Percentiles rank a stretch among this genome's conserved stretches.
These are phyloP conservation scores for Notodonta dromedarius DNA, from an alignment of 2,888 invertebrate species.

Conservation along the genomic window DNA sequence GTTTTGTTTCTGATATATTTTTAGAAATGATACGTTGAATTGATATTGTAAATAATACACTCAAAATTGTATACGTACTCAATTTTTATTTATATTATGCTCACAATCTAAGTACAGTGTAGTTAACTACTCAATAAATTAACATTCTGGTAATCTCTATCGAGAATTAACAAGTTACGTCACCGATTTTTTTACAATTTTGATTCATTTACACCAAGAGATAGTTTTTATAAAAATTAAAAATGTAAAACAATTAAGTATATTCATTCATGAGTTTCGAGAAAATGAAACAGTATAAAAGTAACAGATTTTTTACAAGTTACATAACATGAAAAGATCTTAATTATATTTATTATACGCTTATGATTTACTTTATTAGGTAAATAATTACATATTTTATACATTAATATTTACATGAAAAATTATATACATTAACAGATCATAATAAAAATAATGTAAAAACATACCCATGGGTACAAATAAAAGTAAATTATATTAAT, in stretches of 20 bases:
- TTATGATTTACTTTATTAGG: slow-evolving; percentile 29
- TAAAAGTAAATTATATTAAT: slow-evolving; percentile 37
- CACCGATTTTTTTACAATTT: slow-evolving; percentile 42
- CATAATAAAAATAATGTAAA: slow-evolving; percentile 48
- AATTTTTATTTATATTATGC: slow-evolving; percentile 74
- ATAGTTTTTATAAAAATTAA: slow-evolving; percentile 19
- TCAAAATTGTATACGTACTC: slow-evolving; percentile 52
- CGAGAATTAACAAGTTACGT: slow-evolving; percentile 55
- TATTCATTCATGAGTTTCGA: slow-evolving; percentile 23
- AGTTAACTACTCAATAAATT: slow-evolving; percentile 76
- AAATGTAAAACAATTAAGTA: slow-evolving; percentile 20
- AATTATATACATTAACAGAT: slow-evolving; percentile 72
- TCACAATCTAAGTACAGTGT: slow-evolving; percentile 81
- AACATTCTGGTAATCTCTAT: slow-evolving; percentile 67
- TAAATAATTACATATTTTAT: slow-evolving; percentile 52
- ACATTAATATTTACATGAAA: slow-evolving; percentile 63
- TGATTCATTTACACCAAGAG: slow-evolving; percentile 28
- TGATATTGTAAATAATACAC: slow-evolving; percentile 14
- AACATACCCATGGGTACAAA: slow-evolving; percentile 37
- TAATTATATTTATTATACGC: slow-evolving; percentile 26
- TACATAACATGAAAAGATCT: slow-evolving; percentile 26
- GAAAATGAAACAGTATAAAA: slow-evolving; percentile 40
- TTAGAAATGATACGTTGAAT: neutral
- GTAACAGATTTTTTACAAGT: slow-evolving; percentile 36
- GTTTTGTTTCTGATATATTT: neutral